Evolutionary conservation across 2,888 invertebrate genomes (phyloP).

Genomic region (Noctua janthina): DNA sequence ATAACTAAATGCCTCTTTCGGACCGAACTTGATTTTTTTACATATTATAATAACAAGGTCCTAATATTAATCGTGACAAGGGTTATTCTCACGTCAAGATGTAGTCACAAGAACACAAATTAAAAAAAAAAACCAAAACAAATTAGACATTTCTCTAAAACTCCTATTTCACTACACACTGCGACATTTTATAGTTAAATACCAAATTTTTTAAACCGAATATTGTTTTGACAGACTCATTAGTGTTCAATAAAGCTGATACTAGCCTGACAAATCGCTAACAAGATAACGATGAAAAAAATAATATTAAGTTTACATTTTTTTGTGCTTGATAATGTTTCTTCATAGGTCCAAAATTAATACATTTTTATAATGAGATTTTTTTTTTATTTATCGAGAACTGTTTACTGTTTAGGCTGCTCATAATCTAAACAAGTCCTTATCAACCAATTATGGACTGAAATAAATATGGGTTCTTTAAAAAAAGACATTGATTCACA

Average conservation of each 20-base stretch:
- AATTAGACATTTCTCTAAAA: background rate
- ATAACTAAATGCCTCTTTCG: too few species aligned
- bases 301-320: background rate
- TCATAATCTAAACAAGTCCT: background rate
- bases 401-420: background rate
- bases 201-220: constrained; percentile 17
- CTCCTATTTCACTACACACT: background rate
- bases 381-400: background rate
- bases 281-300: constrained; percentile 16
- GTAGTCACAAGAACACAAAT: too few species aligned
- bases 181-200: constrained; percentile 3
- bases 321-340: background rate
- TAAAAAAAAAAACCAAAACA: background rate
- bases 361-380: background rate
- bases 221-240: constrained; percentile 44
- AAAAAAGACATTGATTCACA: background rate
- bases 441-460: background rate
- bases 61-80: too few species aligned
- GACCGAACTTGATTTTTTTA: too few species aligned
- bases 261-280: background rate
- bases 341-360: background rate
- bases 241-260: background rate
- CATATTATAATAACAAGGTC: too few species aligned
- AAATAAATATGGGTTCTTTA: background rate
- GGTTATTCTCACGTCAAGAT: too few species aligned